Conservation (phyloP, 2,113 vertebrate species). For the Dipodomys spectabilis region DNA sequence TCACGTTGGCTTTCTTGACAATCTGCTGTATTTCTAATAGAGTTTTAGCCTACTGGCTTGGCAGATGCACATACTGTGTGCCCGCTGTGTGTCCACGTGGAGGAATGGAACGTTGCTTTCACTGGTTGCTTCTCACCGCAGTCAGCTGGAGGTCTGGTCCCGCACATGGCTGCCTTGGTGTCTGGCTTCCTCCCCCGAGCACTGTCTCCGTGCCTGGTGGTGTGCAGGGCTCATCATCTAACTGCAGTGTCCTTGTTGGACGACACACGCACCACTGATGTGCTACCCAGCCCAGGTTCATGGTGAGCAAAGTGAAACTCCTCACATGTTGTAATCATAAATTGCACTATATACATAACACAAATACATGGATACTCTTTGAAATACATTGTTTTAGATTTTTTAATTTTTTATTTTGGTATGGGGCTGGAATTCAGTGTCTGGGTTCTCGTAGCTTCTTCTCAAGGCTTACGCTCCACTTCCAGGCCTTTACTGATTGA, state of each 20-base stretch:
- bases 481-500: too few species aligned
- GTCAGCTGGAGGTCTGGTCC: not conserved
- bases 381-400: too few species aligned
- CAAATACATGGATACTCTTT: too few species aligned
- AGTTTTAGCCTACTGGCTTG: fast-evolving
- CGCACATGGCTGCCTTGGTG: fast-evolving
- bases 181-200: not conserved
- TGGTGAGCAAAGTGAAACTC: not conserved
- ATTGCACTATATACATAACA: fast-evolving
- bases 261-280: not conserved
- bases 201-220: fast-evolving
- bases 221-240: fast-evolving
- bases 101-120: not conserved
- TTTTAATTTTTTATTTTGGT: too few species aligned
- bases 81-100: fast-evolving
- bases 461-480: too few species aligned
- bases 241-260: not conserved
- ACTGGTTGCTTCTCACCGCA: fast-evolving
- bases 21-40: fast-evolving
- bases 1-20: not conserved
- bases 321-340: not conserved
- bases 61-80: fast-evolving
- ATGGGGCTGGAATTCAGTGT: too few species aligned
- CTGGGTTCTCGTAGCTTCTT: too few species aligned
- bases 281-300: not conserved